Evolutionary conservation across 1,140 invertebrate species (phyloP).

Genomic region (Diplogasteroides magnus): DNA sequence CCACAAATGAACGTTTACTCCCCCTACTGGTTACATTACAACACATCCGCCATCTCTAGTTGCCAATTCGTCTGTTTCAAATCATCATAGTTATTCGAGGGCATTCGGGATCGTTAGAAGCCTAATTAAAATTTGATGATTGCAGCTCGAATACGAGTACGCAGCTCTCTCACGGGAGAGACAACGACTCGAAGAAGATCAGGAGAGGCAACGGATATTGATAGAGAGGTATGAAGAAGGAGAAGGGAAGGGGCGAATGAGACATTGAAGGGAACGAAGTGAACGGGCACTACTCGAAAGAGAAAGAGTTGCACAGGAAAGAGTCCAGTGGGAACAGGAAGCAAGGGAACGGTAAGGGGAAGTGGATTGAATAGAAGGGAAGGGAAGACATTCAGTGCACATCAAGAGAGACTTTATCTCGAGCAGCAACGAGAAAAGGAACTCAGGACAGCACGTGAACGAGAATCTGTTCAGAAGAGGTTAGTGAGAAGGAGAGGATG

Average conservation of each 20-base stretch:
- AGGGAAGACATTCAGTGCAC: background rate
- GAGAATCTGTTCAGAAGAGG: too few species aligned
- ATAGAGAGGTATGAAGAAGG: conserved; percentile 5
- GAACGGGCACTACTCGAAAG: background rate
- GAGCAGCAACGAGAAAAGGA: background rate
- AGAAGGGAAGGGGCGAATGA: conserved; percentile 7
- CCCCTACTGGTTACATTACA: too few species aligned
- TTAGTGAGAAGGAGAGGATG: background rate
- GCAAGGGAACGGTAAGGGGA: background rate
- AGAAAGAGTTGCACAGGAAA: background rate
- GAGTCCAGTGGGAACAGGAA: background rate
- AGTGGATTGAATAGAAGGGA: background rate
- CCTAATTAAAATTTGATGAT: background rate
- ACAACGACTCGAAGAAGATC: conserved; percentile 14
- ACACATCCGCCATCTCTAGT: too few species aligned
- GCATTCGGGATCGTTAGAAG: too few species aligned
- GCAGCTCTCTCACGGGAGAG: background rate
- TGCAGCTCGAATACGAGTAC: background rate
- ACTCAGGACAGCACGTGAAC: too few species aligned
- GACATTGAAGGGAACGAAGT: background rate
- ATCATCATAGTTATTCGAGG: too few species aligned
- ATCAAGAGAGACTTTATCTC: background rate
- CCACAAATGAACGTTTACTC: too few species aligned
- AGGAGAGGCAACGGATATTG: conserved; percentile 7
- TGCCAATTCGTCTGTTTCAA: too few species aligned